A percentile compares a stretch with the other conserved stretches of the same genome.
These are phyloP conservation scores for Brenthis ino DNA, from an alignment of 2,888 invertebrate genomes.

Conservation along the genomic window DNA sequence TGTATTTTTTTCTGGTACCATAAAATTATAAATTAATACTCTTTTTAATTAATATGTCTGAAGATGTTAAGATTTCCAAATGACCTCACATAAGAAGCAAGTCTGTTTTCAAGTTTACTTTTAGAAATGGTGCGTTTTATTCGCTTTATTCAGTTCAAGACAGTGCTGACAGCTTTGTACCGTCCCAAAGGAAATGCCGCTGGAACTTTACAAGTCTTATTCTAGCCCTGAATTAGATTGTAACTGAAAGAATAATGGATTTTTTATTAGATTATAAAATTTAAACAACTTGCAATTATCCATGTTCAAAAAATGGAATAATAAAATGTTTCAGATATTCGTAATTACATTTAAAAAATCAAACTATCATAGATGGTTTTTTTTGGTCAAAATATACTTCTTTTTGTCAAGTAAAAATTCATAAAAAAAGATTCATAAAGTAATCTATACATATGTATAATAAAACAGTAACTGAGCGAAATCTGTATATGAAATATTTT, in stretches of 20 bases:
- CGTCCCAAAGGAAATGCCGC: slow-evolving; percentile 47
- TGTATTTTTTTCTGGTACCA: neutral
- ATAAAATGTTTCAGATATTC: too few species aligned
- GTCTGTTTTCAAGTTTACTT: slow-evolving; percentile 45
- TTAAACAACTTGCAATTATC: slow-evolving; percentile 18
- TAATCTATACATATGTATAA: too few species aligned
- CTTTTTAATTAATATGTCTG: slow-evolving; percentile 7
- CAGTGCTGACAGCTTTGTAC: slow-evolving; percentile 45
- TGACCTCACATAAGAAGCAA: slow-evolving; percentile 32
- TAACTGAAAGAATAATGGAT: slow-evolving; percentile 39
- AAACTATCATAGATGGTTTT: too few species aligned
- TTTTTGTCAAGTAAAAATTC: too few species aligned
- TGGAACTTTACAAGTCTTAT: slow-evolving; percentile 45
- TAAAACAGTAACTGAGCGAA: too few species aligned
- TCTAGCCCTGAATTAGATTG: slow-evolving; percentile 46
- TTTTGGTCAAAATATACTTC: too few species aligned
- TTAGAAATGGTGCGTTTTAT: slow-evolving; percentile 43
- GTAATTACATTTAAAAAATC: too few species aligned
- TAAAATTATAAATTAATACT: neutral
- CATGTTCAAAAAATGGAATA: too few species aligned
- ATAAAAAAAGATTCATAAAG: too few species aligned
- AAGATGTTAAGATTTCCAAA: slow-evolving; percentile 29
- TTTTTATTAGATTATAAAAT: slow-evolving; percentile 37
- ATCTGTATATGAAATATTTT: too few species aligned
- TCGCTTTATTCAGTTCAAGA: slow-evolving; percentile 46